These are phyloP conservation scores for Hippocampus barbouri DNA, from an alignment of 2,113 vertebrate species.

Conservation along the genomic window DNA sequence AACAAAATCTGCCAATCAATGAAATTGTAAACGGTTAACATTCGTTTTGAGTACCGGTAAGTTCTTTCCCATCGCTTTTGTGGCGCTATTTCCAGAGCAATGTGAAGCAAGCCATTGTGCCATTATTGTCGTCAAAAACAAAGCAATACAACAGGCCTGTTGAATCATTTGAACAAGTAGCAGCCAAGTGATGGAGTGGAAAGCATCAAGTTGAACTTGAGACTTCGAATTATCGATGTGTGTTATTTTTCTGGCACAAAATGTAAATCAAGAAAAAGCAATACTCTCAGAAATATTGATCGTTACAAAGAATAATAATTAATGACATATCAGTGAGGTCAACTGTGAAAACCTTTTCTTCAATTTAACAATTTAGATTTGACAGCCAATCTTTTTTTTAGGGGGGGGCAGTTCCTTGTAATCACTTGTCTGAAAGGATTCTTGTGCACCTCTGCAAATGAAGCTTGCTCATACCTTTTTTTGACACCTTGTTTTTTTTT, in stretches of 20 bases:
- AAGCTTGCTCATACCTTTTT: conserved; percentile 20
- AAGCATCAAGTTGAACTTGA: background rate
- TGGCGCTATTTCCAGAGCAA: too few species aligned
- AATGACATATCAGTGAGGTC: background rate
- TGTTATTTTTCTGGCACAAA: background rate
- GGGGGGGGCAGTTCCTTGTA: conserved; percentile 2
- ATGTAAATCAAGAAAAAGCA: background rate
- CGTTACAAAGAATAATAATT: background rate
- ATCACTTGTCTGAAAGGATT: conserved; percentile 20
- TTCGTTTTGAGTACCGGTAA: too few species aligned
- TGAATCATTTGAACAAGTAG: too few species aligned
- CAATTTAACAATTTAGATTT: conserved; percentile 1
- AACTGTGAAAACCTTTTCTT: background rate
- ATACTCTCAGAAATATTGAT: background rate
- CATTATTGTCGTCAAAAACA: too few species aligned
- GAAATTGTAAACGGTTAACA: too few species aligned
- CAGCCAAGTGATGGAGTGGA: too few species aligned
- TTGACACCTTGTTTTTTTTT: background rate
- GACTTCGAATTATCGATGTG: background rate
- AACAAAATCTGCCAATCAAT: too few species aligned
- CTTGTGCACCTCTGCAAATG: conserved; percentile 13
- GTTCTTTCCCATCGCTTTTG: too few species aligned
- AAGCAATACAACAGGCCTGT: too few species aligned
- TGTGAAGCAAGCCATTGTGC: too few species aligned
- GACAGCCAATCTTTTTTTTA: background rate